Percentiles rank a stretch among this genome's conserved stretches.
These are phyloP conservation scores for Diadegma fenestrale DNA, from an alignment of 2,888 invertebrate species.

Conservation along the genomic window DNA sequence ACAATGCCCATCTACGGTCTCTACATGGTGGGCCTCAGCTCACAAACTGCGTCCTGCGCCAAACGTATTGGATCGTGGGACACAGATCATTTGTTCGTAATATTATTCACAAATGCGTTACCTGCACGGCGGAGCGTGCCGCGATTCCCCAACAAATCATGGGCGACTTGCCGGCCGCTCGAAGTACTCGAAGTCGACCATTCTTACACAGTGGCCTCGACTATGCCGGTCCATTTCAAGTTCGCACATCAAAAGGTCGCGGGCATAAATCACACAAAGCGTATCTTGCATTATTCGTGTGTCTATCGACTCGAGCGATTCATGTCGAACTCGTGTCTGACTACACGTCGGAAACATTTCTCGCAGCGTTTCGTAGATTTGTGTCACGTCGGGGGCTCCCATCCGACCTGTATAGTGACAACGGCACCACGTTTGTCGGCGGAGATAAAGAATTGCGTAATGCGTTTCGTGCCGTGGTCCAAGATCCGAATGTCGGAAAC, in stretches of 20 bases:
- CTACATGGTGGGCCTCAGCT: slow-evolving; percentile 73
- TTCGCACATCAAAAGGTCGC: slow-evolving; percentile 58
- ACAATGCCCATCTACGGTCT: slow-evolving; percentile 63
- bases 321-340: slow-evolving; percentile 72
- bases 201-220: slow-evolving; percentile 78
- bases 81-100: slow-evolving; percentile 69
- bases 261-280: slow-evolving; percentile 66
- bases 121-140: slow-evolving; percentile 73
- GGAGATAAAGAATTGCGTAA: slow-evolving; percentile 65
- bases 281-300: slow-evolving; percentile 72
- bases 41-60: slow-evolving; percentile 61
- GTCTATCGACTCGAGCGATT: slow-evolving; percentile 73
- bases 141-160: slow-evolving; percentile 72
- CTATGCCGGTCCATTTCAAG: slow-evolving; percentile 76
- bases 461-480: slow-evolving; percentile 10
- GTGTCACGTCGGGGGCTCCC: slow-evolving; percentile 69
- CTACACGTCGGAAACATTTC: slow-evolving; percentile 69
- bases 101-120: slow-evolving; percentile 73
- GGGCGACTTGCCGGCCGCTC: slow-evolving; percentile 77
- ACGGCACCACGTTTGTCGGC: slow-evolving; percentile 74
- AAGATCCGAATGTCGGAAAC: slow-evolving; percentile 39
- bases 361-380: slow-evolving; percentile 69
- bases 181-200: slow-evolving; percentile 72
- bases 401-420: slow-evolving; percentile 71
- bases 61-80: slow-evolving; percentile 76